Base-by-base conservation (phyloP, 1,140 invertebrate genomes). In the Euschistus heros region DNA sequence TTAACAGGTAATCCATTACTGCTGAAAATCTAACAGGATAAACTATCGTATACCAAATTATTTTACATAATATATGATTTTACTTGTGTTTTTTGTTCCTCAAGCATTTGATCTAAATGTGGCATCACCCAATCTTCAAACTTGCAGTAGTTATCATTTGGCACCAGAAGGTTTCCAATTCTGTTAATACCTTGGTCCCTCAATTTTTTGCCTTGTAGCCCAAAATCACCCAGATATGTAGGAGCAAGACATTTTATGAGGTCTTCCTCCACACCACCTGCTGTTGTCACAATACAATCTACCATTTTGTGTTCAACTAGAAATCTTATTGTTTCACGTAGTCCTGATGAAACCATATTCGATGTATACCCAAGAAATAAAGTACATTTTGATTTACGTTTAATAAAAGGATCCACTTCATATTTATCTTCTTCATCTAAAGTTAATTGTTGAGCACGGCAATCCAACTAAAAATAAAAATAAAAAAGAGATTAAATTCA, bases 81-180 rank as follows among this genome's bases (percentile, higher is more conserved):
- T 67, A 83, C 82, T 68, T 86, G 81, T 67, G 80, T 75, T 68
- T 87, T 84, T 74, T 99, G 97, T 74, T 98, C 94, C 59, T 82
- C 76, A 17, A 98, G 73, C 88, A 98, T 91, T 74, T 88, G 81
- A 74, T 98, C 90, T 20, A 99, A 80, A 71, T 94, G 83, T 0
- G 97, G 97, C 78, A 91, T 94, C 0, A 99, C 79, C 96, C 97
- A 99, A 74, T 98, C 90, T 79, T 99, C 96, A 80, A 99, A 99
- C 70, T 85, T 80, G 72, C 96, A 98, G 77, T 99, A 99, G 79
- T 99, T 99, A 71, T 96, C 86, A 80, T 99, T 99, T 6, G 97
- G 97, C 2, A 98, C 94, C 26, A 99, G 78, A 33, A 99, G 80
- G 80, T 99, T 99, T 33, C 97, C 97, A 70, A 97, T 98, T 70